phyloP scores from a whole-genome alignment of 2,113 vertebrate genomes.

The Apteryx mantelli region DNA sequence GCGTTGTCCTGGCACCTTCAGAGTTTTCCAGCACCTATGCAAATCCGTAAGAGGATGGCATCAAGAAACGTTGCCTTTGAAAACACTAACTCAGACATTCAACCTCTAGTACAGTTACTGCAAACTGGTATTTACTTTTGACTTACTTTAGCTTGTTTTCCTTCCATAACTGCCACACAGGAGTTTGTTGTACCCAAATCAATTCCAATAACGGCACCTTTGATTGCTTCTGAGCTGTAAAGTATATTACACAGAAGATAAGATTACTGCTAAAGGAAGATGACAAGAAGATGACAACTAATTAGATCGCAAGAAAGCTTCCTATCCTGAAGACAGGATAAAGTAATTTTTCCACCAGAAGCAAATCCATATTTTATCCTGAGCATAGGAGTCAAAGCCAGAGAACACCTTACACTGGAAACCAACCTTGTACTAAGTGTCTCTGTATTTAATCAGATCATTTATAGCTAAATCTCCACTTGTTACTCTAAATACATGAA shows the following conservation, averaged over 20 bases:
- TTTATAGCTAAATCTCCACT: accelerated
- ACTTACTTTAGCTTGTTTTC: conserved; percentile 95
- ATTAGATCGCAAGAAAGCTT: accelerated
- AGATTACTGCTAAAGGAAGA: not conserved
- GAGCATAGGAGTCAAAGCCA: not conserved
- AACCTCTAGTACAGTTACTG: accelerated
- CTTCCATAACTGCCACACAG: conserved; percentile 99
- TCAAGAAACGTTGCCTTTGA: accelerated
- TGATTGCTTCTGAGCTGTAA: conserved; percentile 94
- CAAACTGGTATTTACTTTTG: accelerated
- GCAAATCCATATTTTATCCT: not conserved
- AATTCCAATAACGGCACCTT: conserved; percentile 94
- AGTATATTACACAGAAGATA: not conserved
- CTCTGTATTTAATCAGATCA: not conserved
- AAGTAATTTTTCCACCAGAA: not conserved
- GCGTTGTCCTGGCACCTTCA: conserved; percentile 95
- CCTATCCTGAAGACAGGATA: not conserved
- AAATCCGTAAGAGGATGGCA: not conserved
- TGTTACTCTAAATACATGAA: not conserved
- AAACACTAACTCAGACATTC: accelerated
- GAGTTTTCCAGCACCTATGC: conserved; percentile 94
- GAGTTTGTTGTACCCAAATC: conserved; percentile 98
- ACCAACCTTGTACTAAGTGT: not conserved
- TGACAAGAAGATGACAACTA: not conserved
- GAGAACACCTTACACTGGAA: not conserved